Evolutionary conservation across 2,888 invertebrate species (phyloP), one percentile per base, ranked within the genome.

Genomic region (Emmelina monodactyla): DNA sequence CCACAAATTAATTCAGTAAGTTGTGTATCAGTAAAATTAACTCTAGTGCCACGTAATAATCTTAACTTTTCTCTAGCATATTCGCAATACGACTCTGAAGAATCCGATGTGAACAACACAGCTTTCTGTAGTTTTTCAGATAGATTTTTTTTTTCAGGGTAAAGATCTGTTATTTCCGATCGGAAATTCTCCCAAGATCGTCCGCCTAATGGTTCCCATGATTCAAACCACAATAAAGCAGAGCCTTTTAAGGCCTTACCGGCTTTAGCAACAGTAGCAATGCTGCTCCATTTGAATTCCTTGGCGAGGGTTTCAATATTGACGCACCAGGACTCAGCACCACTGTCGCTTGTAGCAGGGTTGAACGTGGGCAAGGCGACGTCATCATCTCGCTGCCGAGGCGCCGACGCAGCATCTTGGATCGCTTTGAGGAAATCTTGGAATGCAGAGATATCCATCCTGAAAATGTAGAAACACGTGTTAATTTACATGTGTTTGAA

Each of bases 31-130:
- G 43, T 38, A 32, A 45, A 45, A 22, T 14, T 2, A 6, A 44
- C 28, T 29, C 41, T 48, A 0, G 44, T 40, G 25, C 22, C 38
- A 6, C 34, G 33, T 7, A 42, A 33, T 7, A 49, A 34, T 16
- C 45, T 35, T 10, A 45, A 2, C 35, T 46, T 45, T 37, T 49
- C 45, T 28, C 46, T 41, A 2, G 46, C 47, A 32, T 47, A 47
- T 38, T 45, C 46, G 32, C 44, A 38, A 36, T 45, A 45, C 1
- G 46, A 31, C n/a, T 46, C 40, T 5, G 41, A 38, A 6, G 16
- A 16, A 1, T 47, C 46, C 1, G 49, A 49, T 2, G 34, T 30
- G 32, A 37, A 47, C 6, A 35, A 9, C 5, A 45, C 43, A 1
- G 47, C 45, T 19, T 39, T 44, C 1, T 4, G 9, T 1, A 47